Evolutionary conservation across 2,888 invertebrate species (phyloP).

Genomic region (Brachyptera putata): DNA sequence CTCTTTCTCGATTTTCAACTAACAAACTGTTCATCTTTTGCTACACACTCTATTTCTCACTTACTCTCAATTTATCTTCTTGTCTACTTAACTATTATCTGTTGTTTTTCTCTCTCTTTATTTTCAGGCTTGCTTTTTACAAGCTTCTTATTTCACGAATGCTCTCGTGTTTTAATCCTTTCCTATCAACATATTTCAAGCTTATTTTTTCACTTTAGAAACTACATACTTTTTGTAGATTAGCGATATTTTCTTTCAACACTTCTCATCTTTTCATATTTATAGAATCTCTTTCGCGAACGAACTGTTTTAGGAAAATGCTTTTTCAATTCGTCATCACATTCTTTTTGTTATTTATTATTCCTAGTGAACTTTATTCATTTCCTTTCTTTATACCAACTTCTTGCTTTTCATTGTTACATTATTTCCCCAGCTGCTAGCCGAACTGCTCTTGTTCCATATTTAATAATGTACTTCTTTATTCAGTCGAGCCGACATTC

Average conservation of each 20-base stretch:
- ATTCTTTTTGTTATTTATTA: background rate
- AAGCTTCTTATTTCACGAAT: too few species aligned
- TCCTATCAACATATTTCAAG: too few species aligned
- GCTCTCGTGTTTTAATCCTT: too few species aligned
- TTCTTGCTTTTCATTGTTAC: background rate
- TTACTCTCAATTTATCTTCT: constrained; percentile 2
- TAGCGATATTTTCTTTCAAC: too few species aligned
- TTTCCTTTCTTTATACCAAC: background rate
- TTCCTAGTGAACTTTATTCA: background rate
- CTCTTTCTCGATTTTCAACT: too few species aligned
- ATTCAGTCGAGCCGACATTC: background rate
- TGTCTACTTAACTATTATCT: background rate
- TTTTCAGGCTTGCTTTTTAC: background rate
- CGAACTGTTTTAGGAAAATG: too few species aligned
- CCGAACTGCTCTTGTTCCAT: background rate
- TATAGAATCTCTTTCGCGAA: too few species aligned
- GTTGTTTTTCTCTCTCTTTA: constrained; percentile 4
- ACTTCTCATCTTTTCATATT: too few species aligned
- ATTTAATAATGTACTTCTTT: background rate
- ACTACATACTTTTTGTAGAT: too few species aligned
- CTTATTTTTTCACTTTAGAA: too few species aligned
- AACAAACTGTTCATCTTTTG: too few species aligned
- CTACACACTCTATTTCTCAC: background rate
- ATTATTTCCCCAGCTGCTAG: background rate
- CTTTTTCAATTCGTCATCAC: too few species aligned